Base-by-base conservation (phyloP, 2,888 invertebrate genomes). In the Oegoconia quadripuncta region DNA sequence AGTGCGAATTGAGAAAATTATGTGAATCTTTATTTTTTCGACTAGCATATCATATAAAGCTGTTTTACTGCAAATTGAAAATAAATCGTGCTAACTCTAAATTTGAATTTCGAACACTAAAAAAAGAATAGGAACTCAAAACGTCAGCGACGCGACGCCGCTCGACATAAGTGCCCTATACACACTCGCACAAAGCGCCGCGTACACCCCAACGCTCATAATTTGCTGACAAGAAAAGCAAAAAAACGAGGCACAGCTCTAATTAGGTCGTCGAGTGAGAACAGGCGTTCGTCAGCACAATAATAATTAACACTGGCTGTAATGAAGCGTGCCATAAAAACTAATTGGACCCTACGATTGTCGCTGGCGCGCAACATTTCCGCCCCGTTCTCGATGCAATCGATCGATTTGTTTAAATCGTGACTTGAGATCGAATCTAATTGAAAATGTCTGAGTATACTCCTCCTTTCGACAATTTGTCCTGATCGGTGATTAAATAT, bases 231-330 rank as follows among this genome's bases (percentile, higher is more conserved):
- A 42, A 42, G 43, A 39, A 74, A 74, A 71, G 68, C 55, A 60
- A 52, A 55, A 74, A 79, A 73, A 71, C 67, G 52, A 62, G 55
- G 61, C 69, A 64, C 72, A 63, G 71, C 74, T 74, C 79, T 83
- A 84, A 86, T 84, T 84, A 84, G 82, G 82, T 83, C 79, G 81
- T 79, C 71, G 80, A 82, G 76, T 80, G 80, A 76, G 78, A 77
- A 77, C 74, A 74, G 73, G 79, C 75, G 75, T 79, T 82, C 81
- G 80, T 80, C 75, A 78, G 79, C 81, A 80, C 82, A 81, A 83
- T 82, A 83, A 84, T 84, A 84, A 84, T 84, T 83, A 86, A 83
- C 83, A 83, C 82, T 76, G 81, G 68, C 71, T 77, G 82, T 84
- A 86, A 87, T 86, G 82, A 83, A 84, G 80, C 83, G 72, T 70